Evolutionary conservation across 1,140 invertebrate species (phyloP).

Genomic region (Nasonia giraulti): DNA sequence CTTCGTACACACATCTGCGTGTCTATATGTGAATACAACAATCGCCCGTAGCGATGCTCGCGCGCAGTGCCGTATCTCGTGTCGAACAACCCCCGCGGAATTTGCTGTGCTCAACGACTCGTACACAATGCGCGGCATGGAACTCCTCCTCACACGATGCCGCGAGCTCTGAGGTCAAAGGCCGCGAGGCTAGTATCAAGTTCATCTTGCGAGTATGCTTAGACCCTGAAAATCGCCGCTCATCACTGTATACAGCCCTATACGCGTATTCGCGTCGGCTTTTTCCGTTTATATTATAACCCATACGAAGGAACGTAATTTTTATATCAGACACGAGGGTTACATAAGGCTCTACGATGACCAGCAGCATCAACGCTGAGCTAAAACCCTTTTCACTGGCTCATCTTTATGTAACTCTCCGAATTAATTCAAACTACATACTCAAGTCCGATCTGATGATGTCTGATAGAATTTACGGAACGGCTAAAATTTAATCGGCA

Average conservation of each 20-base stretch:
- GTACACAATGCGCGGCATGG: too few species aligned
- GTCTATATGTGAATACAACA: not conserved
- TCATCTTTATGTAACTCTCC: not conserved
- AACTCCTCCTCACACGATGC: too few species aligned
- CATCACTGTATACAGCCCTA: not conserved
- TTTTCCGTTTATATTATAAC: too few species aligned
- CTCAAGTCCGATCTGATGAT: not conserved
- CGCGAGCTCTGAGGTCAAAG: not conserved
- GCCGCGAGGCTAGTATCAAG: not conserved
- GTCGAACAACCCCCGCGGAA: not conserved
- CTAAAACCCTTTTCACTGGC: too few species aligned
- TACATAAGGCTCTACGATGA: too few species aligned
- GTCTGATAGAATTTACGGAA: conserved; percentile 18
- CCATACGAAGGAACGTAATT: too few species aligned
- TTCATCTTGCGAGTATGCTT: not conserved
- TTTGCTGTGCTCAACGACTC: too few species aligned
- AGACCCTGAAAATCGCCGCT: too few species aligned
- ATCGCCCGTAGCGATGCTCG: not conserved
- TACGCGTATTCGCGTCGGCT: too few species aligned
- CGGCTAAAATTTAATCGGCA: not conserved
- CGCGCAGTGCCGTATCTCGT: not conserved
- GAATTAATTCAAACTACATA: not conserved
- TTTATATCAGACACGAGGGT: too few species aligned
- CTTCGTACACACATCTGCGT: not conserved
- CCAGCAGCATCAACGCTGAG: too few species aligned